Evolutionary conservation across 2,797 vertebrate genomes (phyloP).

Genomic region (Cynodonichthys magdalenae): DNA sequence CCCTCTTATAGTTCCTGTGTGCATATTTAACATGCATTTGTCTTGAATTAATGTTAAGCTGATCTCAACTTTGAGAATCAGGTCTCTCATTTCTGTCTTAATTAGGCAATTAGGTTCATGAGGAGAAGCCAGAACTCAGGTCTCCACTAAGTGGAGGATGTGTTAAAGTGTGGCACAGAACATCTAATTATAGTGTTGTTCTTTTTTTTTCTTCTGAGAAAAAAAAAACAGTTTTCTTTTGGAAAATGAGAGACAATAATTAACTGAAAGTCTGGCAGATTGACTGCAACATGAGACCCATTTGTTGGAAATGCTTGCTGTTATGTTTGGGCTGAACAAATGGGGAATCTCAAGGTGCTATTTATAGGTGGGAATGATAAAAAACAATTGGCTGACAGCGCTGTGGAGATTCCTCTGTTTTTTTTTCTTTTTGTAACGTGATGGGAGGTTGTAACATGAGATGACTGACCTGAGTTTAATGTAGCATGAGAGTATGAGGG

Average conservation of each 20-base stretch:
- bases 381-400: conserved; percentile 20
- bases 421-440: conserved; percentile 20
- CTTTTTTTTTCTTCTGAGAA: conserved; percentile 27
- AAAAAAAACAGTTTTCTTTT: conserved; percentile 27
- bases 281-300: conserved; percentile 31
- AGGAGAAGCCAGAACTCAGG: conserved; percentile 50
- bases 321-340: conserved; percentile 49
- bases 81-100: conserved; percentile 58
- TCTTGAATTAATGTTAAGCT: conserved; percentile 44
- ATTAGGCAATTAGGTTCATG: conserved; percentile 54
- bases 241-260: conserved; percentile 45
- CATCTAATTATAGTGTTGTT: conserved; percentile 44
- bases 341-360: conserved; percentile 19
- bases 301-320: conserved; percentile 43
- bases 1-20: conserved; percentile 1
- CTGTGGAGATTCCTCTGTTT: conserved; percentile 36
- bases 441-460: conserved; percentile 37
- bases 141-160: conserved; percentile 39
- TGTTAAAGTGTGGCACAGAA: conserved; percentile 45
- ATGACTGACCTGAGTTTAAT: conserved; percentile 53
- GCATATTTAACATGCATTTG: conserved; percentile 21
- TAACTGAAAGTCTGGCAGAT: conserved; percentile 43
- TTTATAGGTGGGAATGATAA: conserved; percentile 32
- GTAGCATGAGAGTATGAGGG: conserved; percentile 24
- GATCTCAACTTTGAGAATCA: conserved; percentile 33